Evolutionary conservation across 1,140 invertebrate genomes (phyloP).

Genomic region (honey bee (Apis mellifera)): DNA sequence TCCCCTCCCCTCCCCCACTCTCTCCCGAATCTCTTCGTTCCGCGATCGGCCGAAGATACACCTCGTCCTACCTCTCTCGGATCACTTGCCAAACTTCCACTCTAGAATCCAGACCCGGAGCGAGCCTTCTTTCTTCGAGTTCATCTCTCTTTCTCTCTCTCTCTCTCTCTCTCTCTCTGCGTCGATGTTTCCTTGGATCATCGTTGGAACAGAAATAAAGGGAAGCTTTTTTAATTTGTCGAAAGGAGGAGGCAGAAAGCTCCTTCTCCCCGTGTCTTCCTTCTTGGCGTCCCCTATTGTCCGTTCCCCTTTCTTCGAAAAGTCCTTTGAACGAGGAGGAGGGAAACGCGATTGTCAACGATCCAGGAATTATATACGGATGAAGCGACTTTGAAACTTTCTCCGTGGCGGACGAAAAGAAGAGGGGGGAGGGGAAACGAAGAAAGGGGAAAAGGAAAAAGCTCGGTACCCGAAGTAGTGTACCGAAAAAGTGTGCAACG

Average conservation of each 20-base stretch:
- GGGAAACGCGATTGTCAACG: not conserved
- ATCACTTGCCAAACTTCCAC: slow-evolving; percentile 5
- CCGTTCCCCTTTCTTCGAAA: too few relatives aligned
- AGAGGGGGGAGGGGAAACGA: too few relatives aligned
- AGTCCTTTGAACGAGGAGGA: not conserved
- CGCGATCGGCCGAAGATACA: slow-evolving; percentile 16
- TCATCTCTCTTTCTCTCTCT: too few relatives aligned
- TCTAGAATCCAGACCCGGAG: not conserved
- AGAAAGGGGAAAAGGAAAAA: too few relatives aligned
- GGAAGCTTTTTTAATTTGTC: slow-evolving; percentile 5
- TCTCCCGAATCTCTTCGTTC: slow-evolving; percentile 15
- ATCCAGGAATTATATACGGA: not conserved
- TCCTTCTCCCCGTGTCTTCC: not conserved
- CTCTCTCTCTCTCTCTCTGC: not conserved
- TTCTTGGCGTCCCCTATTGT: too few relatives aligned
- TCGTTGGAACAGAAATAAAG: not conserved
- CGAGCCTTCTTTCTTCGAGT: not conserved
- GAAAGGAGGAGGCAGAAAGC: too few relatives aligned
- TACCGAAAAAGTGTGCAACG: not conserved
- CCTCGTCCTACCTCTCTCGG: not conserved
- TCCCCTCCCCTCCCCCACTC: slow-evolving; percentile 39
- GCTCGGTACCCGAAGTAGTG: not conserved
- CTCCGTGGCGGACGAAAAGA: not conserved
- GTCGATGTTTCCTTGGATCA: not conserved
- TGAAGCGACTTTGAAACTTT: not conserved